These are phyloP conservation scores for Peromyscus melanophrys DNA, from an alignment of 2,797 vertebrate species.

Conservation along the genomic window DNA sequence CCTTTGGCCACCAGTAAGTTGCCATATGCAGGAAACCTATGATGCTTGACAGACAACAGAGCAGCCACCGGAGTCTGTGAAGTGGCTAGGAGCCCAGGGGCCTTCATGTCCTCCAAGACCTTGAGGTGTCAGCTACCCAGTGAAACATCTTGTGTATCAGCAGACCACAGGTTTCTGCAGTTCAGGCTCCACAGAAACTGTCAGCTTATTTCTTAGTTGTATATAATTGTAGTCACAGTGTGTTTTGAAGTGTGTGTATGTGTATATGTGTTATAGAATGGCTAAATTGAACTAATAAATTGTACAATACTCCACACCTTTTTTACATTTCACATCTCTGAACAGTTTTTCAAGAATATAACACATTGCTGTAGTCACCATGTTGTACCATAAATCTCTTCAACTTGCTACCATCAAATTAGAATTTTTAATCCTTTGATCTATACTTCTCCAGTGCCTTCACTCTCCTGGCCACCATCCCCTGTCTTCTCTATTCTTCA, in stretches of 20 bases:
- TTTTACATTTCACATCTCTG: not conserved
- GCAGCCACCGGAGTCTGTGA: not conserved
- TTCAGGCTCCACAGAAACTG: not conserved
- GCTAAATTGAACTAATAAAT: not conserved
- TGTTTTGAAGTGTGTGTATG: not conserved
- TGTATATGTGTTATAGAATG: not conserved
- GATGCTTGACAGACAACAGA: not conserved
- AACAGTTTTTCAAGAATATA: not conserved
- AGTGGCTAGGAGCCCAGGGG: not conserved
- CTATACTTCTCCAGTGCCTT: not conserved
- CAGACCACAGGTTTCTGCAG: not conserved
- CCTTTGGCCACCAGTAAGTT: not conserved
- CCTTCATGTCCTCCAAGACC: not conserved
- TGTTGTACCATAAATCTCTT: not conserved
- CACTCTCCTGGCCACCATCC: not conserved
- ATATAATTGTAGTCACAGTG: not conserved
- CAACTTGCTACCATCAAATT: not conserved
- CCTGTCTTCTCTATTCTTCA: not conserved
- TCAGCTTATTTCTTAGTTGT: not conserved
- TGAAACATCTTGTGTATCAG: not conserved
- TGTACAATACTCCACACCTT: not conserved
- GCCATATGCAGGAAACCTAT: not conserved
- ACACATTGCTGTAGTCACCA: not conserved
- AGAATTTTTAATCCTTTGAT: not conserved
- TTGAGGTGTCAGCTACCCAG: not conserved